Evolutionary conservation across 2,888 invertebrate species (phyloP), one percentile per base, ranked within the genome.

Genomic region (Anaspis maculata): DNA sequence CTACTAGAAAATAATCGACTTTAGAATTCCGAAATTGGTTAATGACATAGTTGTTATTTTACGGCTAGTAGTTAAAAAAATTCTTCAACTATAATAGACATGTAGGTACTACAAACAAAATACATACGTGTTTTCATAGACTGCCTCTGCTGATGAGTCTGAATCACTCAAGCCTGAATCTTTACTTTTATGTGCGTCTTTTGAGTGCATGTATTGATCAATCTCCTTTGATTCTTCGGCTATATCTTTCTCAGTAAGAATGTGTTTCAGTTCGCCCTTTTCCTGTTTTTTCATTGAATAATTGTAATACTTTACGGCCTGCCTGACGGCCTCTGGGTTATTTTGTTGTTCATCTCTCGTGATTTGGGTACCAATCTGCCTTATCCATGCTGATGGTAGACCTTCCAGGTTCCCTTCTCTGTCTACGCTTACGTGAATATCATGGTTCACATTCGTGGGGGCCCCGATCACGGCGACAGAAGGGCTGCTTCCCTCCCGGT

Each of bases 271-370:
- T 3, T 76, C 74, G 9, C 61, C 56, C 32, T 63, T 61, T 27
- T 79, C 78, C 50, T 84, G 83, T 52, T 87, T 84, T 56, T 87
- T 86, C 46, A 87, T 83, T 6, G 85, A 83, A 66, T 86, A 86
- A 60, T 89, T 87, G 60, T 90, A 91, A 59, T 83, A 89, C 56
- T 88, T 88, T 31, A 95, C 77, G 14, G 94, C 95, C 57, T 89
- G 86, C 34, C 90, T 77, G 1, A 90, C 90, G 21, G 91, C 91
- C 52, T 81, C 78, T 2, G 94, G 94, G 67, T 95, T 88, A 52
- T 89, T 79, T 61, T 82, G 77, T 64, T 91, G 89, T 59, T 92
- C 92, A 23, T 81, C 83, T 51, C 82, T 77, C 21, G 88, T 83
- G 45, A 94, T 86, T 59, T 89, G 85, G 10, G 82, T 76, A 54